Conservation (phyloP, 2,797 vertebrate species). For the Phataginus tetradactyla region DNA sequence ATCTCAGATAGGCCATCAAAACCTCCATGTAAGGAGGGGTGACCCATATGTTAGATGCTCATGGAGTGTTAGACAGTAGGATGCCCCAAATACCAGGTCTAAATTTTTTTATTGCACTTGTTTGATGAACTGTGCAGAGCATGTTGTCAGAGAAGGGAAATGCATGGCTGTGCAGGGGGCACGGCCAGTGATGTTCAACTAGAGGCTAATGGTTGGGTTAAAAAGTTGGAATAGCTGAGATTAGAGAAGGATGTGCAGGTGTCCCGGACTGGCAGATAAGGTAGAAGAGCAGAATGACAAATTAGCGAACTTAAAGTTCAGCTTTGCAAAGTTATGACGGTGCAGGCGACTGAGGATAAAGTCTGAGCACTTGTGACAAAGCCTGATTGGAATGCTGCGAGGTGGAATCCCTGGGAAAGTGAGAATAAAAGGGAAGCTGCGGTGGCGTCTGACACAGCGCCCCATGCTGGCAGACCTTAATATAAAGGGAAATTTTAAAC, state of each 20-base stretch:
- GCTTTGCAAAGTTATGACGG: neutral
- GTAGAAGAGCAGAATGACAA: neutral
- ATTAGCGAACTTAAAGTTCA: neutral
- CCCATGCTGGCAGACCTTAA: neutral
- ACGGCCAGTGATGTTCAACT: too few relatives aligned
- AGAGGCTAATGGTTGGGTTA: neutral
- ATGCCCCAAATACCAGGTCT: neutral
- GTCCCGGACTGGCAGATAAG: neutral
- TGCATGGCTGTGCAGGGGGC: neutral
- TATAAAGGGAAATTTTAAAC: neutral
- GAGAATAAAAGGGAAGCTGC: accelerated
- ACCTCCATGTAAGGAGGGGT: neutral
- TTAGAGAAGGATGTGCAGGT: too few relatives aligned
- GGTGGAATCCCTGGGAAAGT: neutral
- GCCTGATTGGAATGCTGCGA: neutral
- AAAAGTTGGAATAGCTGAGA: neutral
- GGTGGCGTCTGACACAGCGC: neutral
- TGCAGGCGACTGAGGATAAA: neutral
- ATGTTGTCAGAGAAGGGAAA: neutral
- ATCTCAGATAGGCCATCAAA: neutral
- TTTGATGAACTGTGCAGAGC: neutral
- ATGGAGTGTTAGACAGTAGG: neutral
- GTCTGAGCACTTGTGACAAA: neutral
- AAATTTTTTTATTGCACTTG: neutral
- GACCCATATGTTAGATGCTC: neutral